Evolutionary conservation across 2,888 invertebrate genomes (phyloP).

Genomic region (Lissonota sp.): DNA sequence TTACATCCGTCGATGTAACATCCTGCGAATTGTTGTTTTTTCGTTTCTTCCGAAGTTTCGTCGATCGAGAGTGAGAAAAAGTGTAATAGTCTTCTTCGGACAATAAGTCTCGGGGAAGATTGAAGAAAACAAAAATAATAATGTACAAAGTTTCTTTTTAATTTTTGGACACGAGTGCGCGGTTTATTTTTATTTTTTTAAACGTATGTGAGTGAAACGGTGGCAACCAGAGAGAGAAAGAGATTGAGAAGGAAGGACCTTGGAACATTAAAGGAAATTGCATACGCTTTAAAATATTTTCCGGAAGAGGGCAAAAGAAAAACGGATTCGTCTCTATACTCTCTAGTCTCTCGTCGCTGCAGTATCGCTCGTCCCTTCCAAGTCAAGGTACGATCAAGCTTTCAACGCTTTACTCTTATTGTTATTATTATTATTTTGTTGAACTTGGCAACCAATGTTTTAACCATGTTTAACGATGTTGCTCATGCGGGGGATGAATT

Average conservation of each 20-base stretch:
- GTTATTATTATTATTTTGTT: background rate
- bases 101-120: background rate
- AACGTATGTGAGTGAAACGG: slow-evolving; percentile 39
- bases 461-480: too few species aligned
- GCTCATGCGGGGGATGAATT: too few species aligned
- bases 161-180: background rate
- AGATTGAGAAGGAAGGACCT: background rate
- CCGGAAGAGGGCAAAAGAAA: slow-evolving; percentile 14
- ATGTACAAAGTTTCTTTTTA: background rate
- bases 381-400: slow-evolving; percentile 40
- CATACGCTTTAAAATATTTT: background rate
- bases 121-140: slow-evolving; percentile 1
- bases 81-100: background rate
- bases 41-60: slow-evolving; percentile 1
- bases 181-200: background rate
- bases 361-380: slow-evolving; percentile 4
- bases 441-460: background rate
- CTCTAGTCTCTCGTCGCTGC: background rate
- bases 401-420: slow-evolving; percentile 4
- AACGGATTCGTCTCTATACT: slow-evolving; percentile 45
- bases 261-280: too few species aligned
- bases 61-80: slow-evolving; percentile 1
- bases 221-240: slow-evolving; percentile 22
- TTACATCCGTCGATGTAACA: too few species aligned
- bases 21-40: background rate